phyloP scores from a whole-genome alignment of 2,113 vertebrate genomes.

The Crotophaga sulcirostris region DNA sequence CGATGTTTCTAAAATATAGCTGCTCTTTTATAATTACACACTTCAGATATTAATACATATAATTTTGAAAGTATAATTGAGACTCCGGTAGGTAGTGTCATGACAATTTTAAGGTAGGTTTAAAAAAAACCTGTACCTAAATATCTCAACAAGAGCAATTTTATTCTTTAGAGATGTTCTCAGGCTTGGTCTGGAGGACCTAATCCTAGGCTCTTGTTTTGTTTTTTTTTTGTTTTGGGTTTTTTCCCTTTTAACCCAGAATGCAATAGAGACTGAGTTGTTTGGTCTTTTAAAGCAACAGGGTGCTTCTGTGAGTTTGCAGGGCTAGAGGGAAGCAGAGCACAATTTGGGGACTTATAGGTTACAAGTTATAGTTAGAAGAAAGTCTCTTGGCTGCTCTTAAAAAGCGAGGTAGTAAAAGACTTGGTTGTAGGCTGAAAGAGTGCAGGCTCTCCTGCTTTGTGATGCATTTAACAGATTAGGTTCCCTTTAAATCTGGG shows the following conservation, averaged over 20 bases:
- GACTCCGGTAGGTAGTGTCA: background rate
- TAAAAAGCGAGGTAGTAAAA: background rate
- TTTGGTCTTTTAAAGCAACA: background rate
- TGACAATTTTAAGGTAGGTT: slow-evolving; percentile 14
- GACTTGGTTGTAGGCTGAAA: background rate
- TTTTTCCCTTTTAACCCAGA: background rate
- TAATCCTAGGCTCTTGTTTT: background rate
- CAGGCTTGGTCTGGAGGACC: background rate
- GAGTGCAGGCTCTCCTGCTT: background rate
- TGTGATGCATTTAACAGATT: background rate
- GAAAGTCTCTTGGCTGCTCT: background rate
- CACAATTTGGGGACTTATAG: background rate
- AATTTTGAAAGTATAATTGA: slow-evolving; percentile 54
- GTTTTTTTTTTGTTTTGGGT: background rate
- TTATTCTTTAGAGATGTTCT: background rate
- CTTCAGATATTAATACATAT: slow-evolving; percentile 37
- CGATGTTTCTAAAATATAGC: slow-evolving; percentile 13
- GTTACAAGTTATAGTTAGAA: background rate
- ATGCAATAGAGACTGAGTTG: background rate
- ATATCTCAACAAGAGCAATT: background rate
- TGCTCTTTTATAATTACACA: slow-evolving; percentile 30
- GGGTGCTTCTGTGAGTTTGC: background rate
- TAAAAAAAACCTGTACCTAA: background rate
- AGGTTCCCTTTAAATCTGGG: slow-evolving; percentile 36
- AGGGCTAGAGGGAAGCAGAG: background rate